Percentiles rank a stretch among this genome's conserved stretches.
Conservation (phyloP, 1,140 invertebrate species). For the Heliconius hewitsoni region DNA sequence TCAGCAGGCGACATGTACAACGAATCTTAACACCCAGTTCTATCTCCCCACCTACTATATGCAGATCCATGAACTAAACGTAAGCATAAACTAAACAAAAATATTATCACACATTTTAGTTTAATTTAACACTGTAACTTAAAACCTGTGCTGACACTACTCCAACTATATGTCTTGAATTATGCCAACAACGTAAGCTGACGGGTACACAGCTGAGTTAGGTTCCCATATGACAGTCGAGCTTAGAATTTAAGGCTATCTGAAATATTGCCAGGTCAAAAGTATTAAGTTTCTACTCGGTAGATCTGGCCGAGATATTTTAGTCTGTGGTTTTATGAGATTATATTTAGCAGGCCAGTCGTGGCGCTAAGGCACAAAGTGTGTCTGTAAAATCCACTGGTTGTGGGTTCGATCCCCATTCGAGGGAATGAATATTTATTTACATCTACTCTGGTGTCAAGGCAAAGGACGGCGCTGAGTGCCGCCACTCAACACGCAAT, state of each 20-base stretch:
- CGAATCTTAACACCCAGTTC: not conserved
- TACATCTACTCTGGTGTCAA: no score
- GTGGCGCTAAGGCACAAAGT: no score
- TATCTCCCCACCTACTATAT: not conserved
- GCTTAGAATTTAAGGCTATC: constrained; percentile 10
- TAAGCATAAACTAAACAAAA: not conserved
- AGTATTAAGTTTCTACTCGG: constrained; percentile 3
- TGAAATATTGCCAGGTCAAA: constrained; percentile 9
- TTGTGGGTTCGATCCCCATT: no score
- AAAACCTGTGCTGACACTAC: not conserved
- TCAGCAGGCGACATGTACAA: not conserved
- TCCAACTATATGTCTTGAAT: constrained; percentile 5
- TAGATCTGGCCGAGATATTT: not conserved
- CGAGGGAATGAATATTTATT: no score
- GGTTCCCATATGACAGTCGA: constrained; percentile 11
- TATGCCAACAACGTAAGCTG: constrained; percentile 13
- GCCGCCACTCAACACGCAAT: no score
- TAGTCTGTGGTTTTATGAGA: not conserved
- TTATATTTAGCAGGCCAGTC: not conserved
- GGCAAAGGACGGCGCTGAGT: no score
- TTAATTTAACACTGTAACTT: not conserved
- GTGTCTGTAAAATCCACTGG: no score
- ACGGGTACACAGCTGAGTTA: constrained; percentile 8
- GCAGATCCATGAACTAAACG: no score
- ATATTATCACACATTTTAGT: not conserved